Evolutionary conservation across 2,888 invertebrate species (phyloP), one percentile per base, ranked within the genome.

Genomic region (Nymphalis polychloros): DNA sequence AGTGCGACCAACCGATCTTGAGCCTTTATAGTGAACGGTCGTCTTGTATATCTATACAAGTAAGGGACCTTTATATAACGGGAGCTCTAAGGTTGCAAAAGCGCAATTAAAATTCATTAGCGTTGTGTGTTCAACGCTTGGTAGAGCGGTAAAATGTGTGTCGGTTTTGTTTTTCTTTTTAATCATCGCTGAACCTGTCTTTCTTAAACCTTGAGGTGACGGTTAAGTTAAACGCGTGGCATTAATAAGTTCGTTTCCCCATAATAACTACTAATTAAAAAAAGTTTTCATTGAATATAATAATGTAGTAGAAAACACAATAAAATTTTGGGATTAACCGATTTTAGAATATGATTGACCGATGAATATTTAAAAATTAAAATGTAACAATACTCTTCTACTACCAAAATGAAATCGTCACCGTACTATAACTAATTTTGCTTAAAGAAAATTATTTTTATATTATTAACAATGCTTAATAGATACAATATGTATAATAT

Each of bases 51-150:
- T 20, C 46, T 57, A 19, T 64, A 23, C 47, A 59, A 41, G 62
- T 57, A 60, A 20, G 73, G 57, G 68, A 79, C 19, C 78, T 81
- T 55, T 10, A 13, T 73, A 65, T 64, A 63, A 31, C 81, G 81
- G 81, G 59, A 59, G 70, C 27, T 67, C 63, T 69, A 66, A 64
- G 61, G 76, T 78, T 77, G 73, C 77, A 76, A 78, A 78, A 81
- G 76, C 73, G 77, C 81, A 84, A 85, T 87, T 87, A 87, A 82
- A 83, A 82, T 78, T 84, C 82, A 84, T 86, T 85, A 84, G 68
- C 72, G 72, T 71, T 77, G 78, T 77, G 78, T 78, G 76, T 80
- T 72, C 68, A 72, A 61, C 57, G 55, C 61, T 57, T 41, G 50
- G 60, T 59, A 48, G 46, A 52, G 41, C 57, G 69, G 72, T 71